Base-by-base conservation (phyloP, 2,888 invertebrate genomes). In the Geophilus truncorum region DNA sequence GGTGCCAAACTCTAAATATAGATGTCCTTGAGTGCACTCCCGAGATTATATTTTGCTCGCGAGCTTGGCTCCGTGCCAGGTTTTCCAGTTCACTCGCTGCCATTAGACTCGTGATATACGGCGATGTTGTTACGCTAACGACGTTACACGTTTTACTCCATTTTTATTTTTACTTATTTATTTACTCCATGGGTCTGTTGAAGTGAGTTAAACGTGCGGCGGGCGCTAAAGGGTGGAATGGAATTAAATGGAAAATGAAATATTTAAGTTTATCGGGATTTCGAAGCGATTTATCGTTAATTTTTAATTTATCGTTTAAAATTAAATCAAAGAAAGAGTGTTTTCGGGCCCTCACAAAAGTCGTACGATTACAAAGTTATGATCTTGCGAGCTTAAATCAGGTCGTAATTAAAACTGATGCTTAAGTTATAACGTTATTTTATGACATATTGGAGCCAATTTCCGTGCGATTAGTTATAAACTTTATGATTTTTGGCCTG, bases 1-100 rank as follows among this genome's bases (percentile, higher is more conserved):
- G 28, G 70, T 70, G 70, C 25, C 28, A 23, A 25, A 70, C 9
- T 70, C 70, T 70, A 70, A 70, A 70, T 28, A 70, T 70, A 70
- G 70, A 28, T 70, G 70, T 28, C 70, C 25, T 70, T 70, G 70
- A 70, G 70, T 70, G 70, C 70, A 70, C 70, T 70, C 70, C 28
- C 70, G 51, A 51, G 51, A 51, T 51, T 51, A 21, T 70, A 70
- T 70, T 70, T 57, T 28, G 1, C 28, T 70, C 23, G 25, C 23
- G 70, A 7, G 51, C 51, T 70, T 70, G 70, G 70, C 10, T 12
- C 23, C 23, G 28, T 28, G 70, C 70, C 70, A 70, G 70, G 25
- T 70, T 70, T 70, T 70, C 70, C 70, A 23, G 70, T 70, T 70
- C 70, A 70, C 70, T 70, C 70, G 45, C 45, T 18, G 45, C 45